Evolutionary conservation across 2,888 invertebrate genomes (phyloP), one percentile per base, ranked within the genome.

Genomic region (Hecatera dysodea): DNA sequence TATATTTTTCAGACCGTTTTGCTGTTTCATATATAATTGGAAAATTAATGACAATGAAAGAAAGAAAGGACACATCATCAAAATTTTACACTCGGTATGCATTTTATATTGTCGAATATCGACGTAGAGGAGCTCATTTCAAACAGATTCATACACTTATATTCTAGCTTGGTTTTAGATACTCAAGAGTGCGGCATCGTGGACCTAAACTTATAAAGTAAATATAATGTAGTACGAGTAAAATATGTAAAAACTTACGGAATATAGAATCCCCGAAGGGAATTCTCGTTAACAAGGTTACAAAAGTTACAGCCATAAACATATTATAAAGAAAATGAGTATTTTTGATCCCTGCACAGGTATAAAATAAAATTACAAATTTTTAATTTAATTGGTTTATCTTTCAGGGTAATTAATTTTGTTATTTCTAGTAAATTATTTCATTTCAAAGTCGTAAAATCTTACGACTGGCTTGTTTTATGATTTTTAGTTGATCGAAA

Each of bases 221-320:
- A 57, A 3, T 11, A 46, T n/a, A 46, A 48, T 42, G 19, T n/a
- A n/a, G n/a, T n/a, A n/a, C n/a, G 8, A 69, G n/a, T 39, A 55
- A 71, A 19, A 19, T 59, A 62, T 7, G 19, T 17, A 4, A 39
- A 57, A 92, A 93, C 94, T 93, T 88, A 94, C 94, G 86, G 59
- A 86, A 81, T 65, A 79, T 73, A 15, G 83, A 44, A 33, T 79
- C 75, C 63, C 86, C 87, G 63, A 81, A 75, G 48, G 89, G 84
- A 80, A 91, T 78, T 67, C 71, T 84, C 84, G 87, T 84, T 78
- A 92, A 61, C 81, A 92, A 85, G 78, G 84, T 84, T 78, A 93
- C 78, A 83, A 91, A 89, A 88, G 87, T 88, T 84, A 90, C 84
- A 81, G 82, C 75, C 78, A 87, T 86, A 75, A 87, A 88, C 93